Base-by-base conservation (phyloP, 2,888 invertebrate genomes). In the Pinctada fucata region DNA sequence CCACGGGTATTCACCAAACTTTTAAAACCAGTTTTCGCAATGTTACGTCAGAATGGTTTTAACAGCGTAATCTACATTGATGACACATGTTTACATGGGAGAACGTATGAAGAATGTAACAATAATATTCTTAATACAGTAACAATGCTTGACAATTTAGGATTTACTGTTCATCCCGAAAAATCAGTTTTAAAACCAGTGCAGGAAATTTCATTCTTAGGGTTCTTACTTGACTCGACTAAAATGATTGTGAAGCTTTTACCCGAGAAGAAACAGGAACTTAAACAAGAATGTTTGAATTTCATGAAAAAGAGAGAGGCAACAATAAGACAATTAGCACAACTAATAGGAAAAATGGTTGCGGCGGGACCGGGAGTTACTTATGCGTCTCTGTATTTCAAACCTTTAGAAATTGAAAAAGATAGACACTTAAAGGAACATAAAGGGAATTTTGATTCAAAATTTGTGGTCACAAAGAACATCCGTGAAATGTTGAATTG, bases 331-430 rank as follows among this genome's bases (percentile, higher is more conserved):
- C 48, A 74, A 2, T 71, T 74, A 3, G 79, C 81, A n/a, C 5
- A 71, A 31, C 3, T 82, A 1, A 75, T 81, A 47, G 81, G 84
- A 3, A 80, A 75, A 73, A 63, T 80, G 75, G 72, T 78, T 6
- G 75, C 78, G 47, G 16, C 72, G 16, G 63, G 58, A 13, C 75
- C 75, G 48, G 80, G 71, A 58, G 78, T 80, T 3, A 13, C 31
- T 48, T 75, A 72, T 78, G 80, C 72, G 5, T 66, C 63, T 5
- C 10, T 79, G 10, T 75, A 51, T 64, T 78, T 76, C n/a, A 79
- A 75, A 67, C 31, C 72, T 16, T 48, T 82, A 16, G 79, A 82
- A 75, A 70, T 67, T 45, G 72, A 78, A 3, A 79, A 78, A 72
- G 73, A 71, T 52, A 5, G 75, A 31, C 65, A 45, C 8, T 63